Evolutionary conservation across 2,113 vertebrate species (phyloP).

Genomic region (Copsychus sechellarum): DNA sequence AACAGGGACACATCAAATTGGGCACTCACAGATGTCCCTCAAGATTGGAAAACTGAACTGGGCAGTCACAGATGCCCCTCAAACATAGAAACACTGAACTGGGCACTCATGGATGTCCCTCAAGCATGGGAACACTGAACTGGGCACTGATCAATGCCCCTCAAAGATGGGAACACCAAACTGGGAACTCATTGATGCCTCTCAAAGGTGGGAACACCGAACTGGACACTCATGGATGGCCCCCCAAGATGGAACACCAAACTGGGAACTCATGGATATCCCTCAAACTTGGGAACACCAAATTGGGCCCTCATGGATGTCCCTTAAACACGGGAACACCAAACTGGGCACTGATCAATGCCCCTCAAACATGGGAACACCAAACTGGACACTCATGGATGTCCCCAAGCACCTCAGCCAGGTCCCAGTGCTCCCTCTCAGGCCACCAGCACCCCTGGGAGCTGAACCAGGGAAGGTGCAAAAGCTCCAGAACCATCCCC

Average conservation of each 20-base stretch:
- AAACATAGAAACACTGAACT: too few relatives aligned
- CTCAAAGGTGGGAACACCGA: not conserved
- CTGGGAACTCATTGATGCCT: rapidly evolving
- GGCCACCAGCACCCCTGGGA: not conserved
- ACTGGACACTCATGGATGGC: not conserved
- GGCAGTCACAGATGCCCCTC: too few relatives aligned
- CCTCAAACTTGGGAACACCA: not conserved
- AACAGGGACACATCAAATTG: too few relatives aligned
- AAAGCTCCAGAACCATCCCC: not conserved
- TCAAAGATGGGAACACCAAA: rapidly evolving
- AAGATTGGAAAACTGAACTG: too few relatives aligned
- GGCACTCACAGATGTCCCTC: too few relatives aligned
- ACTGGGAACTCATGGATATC: not conserved
- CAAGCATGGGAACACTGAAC: too few relatives aligned
- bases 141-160: rapidly evolving
- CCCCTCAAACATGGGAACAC: rapidly evolving
- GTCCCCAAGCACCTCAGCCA: rapidly evolving
- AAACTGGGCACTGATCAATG: rapidly evolving
- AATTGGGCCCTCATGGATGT: rapidly evolving
- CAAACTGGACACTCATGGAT: rapidly evolving
- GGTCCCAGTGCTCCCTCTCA: not conserved
- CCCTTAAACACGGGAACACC: rapidly evolving
- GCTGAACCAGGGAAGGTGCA: rapidly evolving
- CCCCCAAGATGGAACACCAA: rapidly evolving
- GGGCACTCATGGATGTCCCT: too few relatives aligned